A percentile compares a stretch with the other conserved stretches of the same genome.
phyloP scores from a whole-genome alignment of 2,797 vertebrate species.

The Platalea minor region DNA sequence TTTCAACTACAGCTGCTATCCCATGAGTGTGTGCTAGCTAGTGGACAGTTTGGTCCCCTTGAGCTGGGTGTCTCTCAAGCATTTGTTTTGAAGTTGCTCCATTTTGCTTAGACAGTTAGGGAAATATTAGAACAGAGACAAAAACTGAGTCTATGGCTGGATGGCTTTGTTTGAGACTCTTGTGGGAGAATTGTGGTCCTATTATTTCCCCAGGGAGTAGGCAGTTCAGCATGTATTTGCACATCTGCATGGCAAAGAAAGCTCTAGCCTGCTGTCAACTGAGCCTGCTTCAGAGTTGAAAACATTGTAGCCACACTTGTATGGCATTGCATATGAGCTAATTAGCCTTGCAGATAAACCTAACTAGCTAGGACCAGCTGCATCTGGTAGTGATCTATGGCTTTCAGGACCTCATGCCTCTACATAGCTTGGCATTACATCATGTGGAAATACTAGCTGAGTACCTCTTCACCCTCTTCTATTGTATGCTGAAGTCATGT shows the following conservation, averaged over 20 bases:
- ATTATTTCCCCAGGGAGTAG: background rate
- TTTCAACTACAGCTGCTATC: background rate
- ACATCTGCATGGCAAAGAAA: background rate
- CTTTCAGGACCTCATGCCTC: background rate
- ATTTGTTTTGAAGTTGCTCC: background rate
- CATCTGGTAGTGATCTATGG: background rate
- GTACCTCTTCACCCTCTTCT: background rate
- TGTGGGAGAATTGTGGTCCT: background rate
- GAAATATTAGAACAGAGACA: background rate
- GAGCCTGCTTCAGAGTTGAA: background rate
- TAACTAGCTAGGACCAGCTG: background rate
- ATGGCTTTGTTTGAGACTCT: background rate
- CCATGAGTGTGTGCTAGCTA: fast-evolving
- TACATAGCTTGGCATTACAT: background rate
- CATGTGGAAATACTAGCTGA: background rate
- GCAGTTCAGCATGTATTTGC: background rate
- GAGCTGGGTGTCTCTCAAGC: background rate
- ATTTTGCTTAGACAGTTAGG: background rate
- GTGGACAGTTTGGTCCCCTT: background rate
- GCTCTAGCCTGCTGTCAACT: background rate
- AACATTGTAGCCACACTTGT: background rate
- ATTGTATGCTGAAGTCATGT: background rate
- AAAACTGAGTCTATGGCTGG: background rate
- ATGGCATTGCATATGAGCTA: background rate
- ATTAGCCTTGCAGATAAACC: conserved; percentile 30